A percentile compares a stretch with the other conserved stretches of the same genome.
Evolutionary conservation across 1,140 invertebrate genomes (phyloP).

Genomic region (Chionoecetes opilio): DNA sequence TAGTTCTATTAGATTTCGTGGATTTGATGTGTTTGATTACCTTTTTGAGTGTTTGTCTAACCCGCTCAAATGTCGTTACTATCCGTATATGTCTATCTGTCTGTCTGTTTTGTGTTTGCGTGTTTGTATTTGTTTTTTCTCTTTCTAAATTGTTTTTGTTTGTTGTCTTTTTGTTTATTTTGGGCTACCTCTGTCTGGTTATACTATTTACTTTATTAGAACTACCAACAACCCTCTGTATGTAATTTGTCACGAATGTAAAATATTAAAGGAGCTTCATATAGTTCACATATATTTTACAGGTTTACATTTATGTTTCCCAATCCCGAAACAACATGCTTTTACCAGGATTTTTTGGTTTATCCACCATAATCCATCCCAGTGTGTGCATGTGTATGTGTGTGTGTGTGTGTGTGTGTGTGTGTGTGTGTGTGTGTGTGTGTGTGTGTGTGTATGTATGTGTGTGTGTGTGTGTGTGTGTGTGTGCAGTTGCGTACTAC

Average conservation of each 20-base stretch:
- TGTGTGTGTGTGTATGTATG: slow-evolving; percentile 39
- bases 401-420: slow-evolving; percentile 48
- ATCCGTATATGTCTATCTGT: no score
- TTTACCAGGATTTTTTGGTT: no score
- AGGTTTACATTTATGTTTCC: no score
- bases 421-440: slow-evolving; percentile 55
- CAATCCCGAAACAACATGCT: no score
- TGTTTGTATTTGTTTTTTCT: no score
- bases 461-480: slow-evolving; percentile 41
- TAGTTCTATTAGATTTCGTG: not conserved
- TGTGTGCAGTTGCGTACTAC: not conserved
- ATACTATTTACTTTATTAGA: not conserved
- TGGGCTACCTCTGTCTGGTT: no score
- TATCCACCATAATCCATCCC: no score
- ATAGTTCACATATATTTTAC: not conserved
- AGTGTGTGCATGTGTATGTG: slow-evolving; percentile 44
- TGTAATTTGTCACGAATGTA: not conserved
- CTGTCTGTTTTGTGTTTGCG: no score
- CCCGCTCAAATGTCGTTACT: no score
- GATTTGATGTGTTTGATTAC: not conserved
- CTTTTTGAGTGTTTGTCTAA: not conserved
- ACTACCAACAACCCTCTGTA: not conserved
- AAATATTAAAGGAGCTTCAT: not conserved
- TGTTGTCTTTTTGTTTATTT: not conserved
- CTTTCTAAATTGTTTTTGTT: not conserved